phyloP scores from a whole-genome alignment of 2,888 invertebrate species.

The Drosophila kambysellisi region DNA sequence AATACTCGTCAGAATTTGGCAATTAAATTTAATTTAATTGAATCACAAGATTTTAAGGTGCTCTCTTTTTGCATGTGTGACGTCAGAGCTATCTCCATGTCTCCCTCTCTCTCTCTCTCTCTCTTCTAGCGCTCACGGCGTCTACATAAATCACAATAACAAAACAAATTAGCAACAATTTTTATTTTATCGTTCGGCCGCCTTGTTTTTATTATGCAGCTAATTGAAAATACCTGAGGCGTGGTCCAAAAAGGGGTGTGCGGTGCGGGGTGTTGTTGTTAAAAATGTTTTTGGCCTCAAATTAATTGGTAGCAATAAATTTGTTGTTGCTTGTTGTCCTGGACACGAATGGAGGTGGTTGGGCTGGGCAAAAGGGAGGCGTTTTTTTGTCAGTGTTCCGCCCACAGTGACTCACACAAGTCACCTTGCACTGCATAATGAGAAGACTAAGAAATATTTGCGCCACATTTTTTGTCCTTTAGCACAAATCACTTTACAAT shows the following conservation, averaged over 20 bases:
- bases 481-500: slow-evolving; percentile 73
- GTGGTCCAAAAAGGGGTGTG: slow-evolving; percentile 4
- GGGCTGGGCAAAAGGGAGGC: neutral
- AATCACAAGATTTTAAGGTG: slow-evolving; percentile 26
- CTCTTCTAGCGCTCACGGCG: slow-evolving; percentile 16
- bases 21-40: slow-evolving; percentile 48
- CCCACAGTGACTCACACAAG: slow-evolving; percentile 52
- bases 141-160: slow-evolving; percentile 75
- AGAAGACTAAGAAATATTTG: slow-evolving; percentile 6
- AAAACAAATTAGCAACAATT: slow-evolving; percentile 72
- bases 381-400: slow-evolving; percentile 15
- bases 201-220: slow-evolving; percentile 56
- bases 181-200: slow-evolving; percentile 52
- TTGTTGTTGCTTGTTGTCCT: slow-evolving; percentile 55
- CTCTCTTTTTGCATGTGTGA: slow-evolving; percentile 2
- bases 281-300: slow-evolving; percentile 60
- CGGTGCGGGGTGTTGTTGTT: slow-evolving; percentile 22
- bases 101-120: neutral
- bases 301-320: slow-evolving; percentile 76
- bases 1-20: slow-evolving; percentile 2
- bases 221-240: slow-evolving; percentile 71
- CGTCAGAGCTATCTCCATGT: neutral
- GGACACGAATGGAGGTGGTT: slow-evolving; percentile 36
- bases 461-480: slow-evolving; percentile 24
- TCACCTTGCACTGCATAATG: slow-evolving; percentile 45